Conservation (phyloP, 2,797 vertebrate species). For the Buceros bicornis region DNA sequence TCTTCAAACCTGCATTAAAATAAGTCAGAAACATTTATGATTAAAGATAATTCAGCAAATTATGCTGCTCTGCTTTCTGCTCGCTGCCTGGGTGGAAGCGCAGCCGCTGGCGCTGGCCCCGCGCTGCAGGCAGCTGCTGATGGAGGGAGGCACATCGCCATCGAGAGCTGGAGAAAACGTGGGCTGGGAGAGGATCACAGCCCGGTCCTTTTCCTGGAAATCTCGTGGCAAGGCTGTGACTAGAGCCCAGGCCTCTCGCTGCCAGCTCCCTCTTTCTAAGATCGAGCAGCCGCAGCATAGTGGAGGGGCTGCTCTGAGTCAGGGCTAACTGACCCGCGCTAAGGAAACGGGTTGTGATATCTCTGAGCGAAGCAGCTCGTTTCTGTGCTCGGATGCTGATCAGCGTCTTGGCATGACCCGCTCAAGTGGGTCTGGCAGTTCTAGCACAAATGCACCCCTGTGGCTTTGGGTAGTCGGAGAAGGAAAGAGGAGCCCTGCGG, state of each 20-base stretch:
- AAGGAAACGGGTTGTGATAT: fast-evolving
- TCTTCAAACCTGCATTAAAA: not conserved
- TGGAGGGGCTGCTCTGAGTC: not conserved
- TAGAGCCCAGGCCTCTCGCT: not conserved
- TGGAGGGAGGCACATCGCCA: not conserved
- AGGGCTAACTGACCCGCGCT: fast-evolving
- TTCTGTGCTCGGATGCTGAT: not conserved
- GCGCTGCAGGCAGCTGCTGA: not conserved
- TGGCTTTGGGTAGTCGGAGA: not conserved
- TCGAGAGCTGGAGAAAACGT: not conserved
- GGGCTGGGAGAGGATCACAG: not conserved
- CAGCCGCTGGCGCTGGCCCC: not conserved
- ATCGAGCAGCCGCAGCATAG: not conserved
- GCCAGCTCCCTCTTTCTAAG: constrained; percentile 39
- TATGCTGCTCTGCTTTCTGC: not conserved
- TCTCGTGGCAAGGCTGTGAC: constrained; percentile 24
- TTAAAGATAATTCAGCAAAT: not conserved
- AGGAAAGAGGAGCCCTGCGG: not conserved
- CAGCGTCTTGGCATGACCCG: not conserved
- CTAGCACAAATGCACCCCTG: not conserved
- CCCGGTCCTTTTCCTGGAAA: constrained; percentile 38
- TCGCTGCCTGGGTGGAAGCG: not conserved
- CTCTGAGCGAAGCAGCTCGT: not conserved
- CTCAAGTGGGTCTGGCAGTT: fast-evolving
- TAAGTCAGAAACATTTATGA: not conserved